These are phyloP conservation scores for Seriola rivoliana DNA, from an alignment of 2,113 vertebrate genomes.

Conservation along the genomic window DNA sequence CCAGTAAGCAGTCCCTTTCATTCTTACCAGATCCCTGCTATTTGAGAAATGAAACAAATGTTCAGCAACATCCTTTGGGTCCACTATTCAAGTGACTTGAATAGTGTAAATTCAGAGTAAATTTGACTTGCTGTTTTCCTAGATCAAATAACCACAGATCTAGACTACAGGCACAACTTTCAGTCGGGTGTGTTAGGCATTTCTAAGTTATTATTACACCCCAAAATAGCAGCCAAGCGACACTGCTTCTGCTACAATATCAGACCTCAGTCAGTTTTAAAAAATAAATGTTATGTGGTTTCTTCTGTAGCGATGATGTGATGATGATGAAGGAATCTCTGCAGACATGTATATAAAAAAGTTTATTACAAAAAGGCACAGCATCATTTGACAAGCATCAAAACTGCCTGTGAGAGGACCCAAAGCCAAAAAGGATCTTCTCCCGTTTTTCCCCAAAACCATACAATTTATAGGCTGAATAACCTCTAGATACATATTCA, in stretches of 20 bases:
- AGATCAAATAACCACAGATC: background rate
- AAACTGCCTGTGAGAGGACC: too few relatives aligned
- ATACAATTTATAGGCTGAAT: too few relatives aligned
- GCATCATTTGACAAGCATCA: too few relatives aligned
- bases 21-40: background rate
- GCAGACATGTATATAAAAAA: too few relatives aligned
- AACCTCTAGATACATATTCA: too few relatives aligned
- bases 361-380: too few relatives aligned
- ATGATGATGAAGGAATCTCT: too few relatives aligned
- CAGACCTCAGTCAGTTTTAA: background rate
- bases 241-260: background rate
- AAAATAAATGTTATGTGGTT: too few relatives aligned
- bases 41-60: background rate
- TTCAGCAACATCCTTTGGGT: background rate
- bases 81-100: background rate
- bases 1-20: background rate
- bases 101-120: background rate
- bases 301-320: too few relatives aligned
- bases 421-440: too few relatives aligned
- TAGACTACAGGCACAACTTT: background rate
- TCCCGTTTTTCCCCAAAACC: too few relatives aligned
- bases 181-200: constrained; percentile 3
- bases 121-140: background rate
- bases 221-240: constrained; percentile 20
- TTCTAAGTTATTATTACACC: constrained; percentile 26